Percentiles rank a stretch among this genome's conserved stretches.
Conservation (phyloP, 2,888 invertebrate species). For the Anoplius nigerrimus region DNA sequence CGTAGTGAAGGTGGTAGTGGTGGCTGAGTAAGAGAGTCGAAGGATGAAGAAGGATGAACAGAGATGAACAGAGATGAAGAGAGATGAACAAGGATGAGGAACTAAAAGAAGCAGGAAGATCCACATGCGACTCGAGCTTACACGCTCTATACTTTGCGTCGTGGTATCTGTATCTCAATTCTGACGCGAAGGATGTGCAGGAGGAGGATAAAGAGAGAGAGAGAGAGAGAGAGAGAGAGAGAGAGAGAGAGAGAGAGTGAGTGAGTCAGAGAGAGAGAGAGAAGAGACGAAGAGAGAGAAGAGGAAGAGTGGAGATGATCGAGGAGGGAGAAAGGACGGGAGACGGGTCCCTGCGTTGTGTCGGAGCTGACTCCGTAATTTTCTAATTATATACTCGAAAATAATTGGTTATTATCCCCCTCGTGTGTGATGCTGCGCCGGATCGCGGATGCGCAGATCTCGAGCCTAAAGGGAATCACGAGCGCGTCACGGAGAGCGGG, state of each 20-base stretch:
- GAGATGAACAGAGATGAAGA: constrained; percentile 20
- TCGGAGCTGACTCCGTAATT: constrained; percentile 71
- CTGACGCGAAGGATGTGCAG: constrained; percentile 57
- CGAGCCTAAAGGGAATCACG: constrained; percentile 69
- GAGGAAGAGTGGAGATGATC: constrained; percentile 27
- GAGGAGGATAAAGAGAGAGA: constrained; percentile 22
- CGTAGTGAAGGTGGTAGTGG: neutral
- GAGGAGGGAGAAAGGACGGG: constrained; percentile 30
- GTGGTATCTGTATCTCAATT: constrained; percentile 71
- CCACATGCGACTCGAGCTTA: constrained; percentile 60
- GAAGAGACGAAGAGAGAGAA: constrained; percentile 31
- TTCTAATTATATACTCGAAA: constrained; percentile 74
- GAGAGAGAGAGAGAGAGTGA: constrained; percentile 27
- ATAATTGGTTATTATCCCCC: constrained; percentile 73
- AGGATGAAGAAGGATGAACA: constrained; percentile 2
- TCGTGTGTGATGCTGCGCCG: constrained; percentile 55
- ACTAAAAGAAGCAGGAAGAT: constrained; percentile 36
- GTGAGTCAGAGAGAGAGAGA: constrained; percentile 38
- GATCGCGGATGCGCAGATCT: constrained; percentile 58
- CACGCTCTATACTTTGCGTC: constrained; percentile 66
- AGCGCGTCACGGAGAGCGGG: constrained; percentile 59
- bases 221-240: constrained; percentile 32
- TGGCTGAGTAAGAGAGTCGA: neutral
- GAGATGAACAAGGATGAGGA: constrained; percentile 25
- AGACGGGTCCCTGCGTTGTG: constrained; percentile 60